Conservation (phyloP, 2,797 vertebrate species). For the Danio choprae region DNA sequence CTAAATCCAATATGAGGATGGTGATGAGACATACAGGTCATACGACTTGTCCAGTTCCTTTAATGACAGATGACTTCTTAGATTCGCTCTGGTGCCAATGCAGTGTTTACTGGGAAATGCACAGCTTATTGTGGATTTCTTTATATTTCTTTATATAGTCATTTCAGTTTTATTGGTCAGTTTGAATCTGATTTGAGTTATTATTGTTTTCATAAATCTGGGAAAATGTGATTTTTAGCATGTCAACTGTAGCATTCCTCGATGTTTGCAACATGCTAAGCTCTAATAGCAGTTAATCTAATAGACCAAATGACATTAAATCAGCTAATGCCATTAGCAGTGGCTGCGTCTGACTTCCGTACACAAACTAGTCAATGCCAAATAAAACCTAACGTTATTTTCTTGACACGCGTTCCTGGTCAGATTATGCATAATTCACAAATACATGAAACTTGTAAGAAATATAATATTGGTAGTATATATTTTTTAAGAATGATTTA, state of each 20-base stretch:
- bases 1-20: slow-evolving; percentile 59
- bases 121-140: neutral
- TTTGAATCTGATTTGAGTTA: too few relatives aligned
- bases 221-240: neutral
- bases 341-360: neutral
- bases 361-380: neutral
- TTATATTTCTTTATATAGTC: too few relatives aligned
- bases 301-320: slow-evolving; percentile 50
- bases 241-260: neutral
- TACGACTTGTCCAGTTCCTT: neutral
- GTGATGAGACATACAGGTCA: neutral
- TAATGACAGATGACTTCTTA: neutral
- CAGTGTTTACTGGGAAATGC: neutral
- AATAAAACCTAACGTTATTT: neutral
- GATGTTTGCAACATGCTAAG: neutral
- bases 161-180: too few relatives aligned
- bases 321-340: neutral
- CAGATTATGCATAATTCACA: neutral
- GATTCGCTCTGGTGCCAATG: neutral
- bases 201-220: neutral
- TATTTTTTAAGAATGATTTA: too few relatives aligned
- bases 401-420: neutral
- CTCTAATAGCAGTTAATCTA: slow-evolving; percentile 52
- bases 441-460: neutral
- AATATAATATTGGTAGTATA: too few relatives aligned